Evolutionary conservation across 2,888 invertebrate genomes (phyloP), one percentile per base, ranked within the genome.

Genomic region (Calameuta pallipes): DNA sequence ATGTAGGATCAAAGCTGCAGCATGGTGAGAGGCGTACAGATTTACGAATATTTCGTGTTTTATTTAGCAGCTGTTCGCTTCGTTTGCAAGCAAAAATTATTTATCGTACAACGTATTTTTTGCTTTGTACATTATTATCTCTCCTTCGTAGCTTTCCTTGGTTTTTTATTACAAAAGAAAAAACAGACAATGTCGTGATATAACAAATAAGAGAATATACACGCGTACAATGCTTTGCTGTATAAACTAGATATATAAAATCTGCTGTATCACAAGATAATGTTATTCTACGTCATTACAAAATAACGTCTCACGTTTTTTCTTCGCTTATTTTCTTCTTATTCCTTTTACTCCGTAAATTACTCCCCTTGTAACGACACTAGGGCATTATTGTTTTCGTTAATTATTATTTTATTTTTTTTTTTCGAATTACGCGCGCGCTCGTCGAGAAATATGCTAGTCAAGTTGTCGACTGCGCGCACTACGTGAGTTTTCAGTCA

Each of bases 181-280:
- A 37, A 71, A 41, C 37, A 41, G 30, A 36, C 71, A 35, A 70
- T 71, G n/a, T 70, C 34, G 69, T 77, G 41, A 56, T 15, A 74
- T 30, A 11, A 56, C 56, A 56, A 56, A 35, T 78, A 75, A 35
- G 31, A 69, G 13, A 75, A 75, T 75, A 75, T 78, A 69, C 41
- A 41, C 37, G 70, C 13, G 4, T 74, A 71, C 75, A 78, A 73
- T 79, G 69, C 74, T 70, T 82, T 78, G 80, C 76, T 79, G 81
- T 84, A 83, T 78, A 83, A 86, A 84, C 86, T 81, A 85, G 78
- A 84, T 80, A 82, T 85, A 84, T 81, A 85, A 86, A 85, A 86
- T 83, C 82, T 83, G 77, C 80, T 75, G 80, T 86, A 86, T 86
- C 83, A 86, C 85, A 85, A 86, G 82, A 83, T 80, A 82, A 79